phyloP scores from a whole-genome alignment of 1,140 invertebrate genomes.

The Bombus breviceps region DNA sequence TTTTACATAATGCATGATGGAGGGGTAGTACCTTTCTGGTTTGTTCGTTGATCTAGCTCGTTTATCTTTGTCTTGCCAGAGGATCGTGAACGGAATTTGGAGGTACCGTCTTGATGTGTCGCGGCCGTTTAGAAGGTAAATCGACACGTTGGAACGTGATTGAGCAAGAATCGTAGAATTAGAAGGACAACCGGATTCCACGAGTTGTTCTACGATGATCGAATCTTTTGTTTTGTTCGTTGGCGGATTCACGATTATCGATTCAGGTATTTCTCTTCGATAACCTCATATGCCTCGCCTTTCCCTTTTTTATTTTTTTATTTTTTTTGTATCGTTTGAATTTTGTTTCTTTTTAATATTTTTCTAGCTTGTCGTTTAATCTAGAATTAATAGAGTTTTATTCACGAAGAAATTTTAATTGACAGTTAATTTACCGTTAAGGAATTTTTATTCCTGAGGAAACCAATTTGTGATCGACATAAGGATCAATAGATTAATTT shows the following conservation, averaged over 20 bases:
- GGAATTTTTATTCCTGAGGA: too few relatives aligned
- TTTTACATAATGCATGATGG: slow-evolving; percentile 58
- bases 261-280: background rate
- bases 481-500: too few relatives aligned
- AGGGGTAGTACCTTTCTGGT: background rate
- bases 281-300: too few relatives aligned
- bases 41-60: slow-evolving; percentile 30
- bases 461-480: too few relatives aligned
- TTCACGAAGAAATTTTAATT: background rate
- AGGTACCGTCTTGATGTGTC: background rate
- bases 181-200: slow-evolving; percentile 49
- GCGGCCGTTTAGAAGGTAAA: slow-evolving; percentile 21
- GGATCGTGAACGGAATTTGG: slow-evolving; percentile 49
- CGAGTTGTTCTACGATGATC: slow-evolving; percentile 20
- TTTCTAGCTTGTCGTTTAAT: background rate
- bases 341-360: background rate
- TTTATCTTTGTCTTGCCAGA: slow-evolving; percentile 23
- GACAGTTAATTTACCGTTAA: too few relatives aligned
- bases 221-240: slow-evolving; percentile 6
- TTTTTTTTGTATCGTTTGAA: background rate
- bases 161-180: slow-evolving; percentile 17
- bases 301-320: too few relatives aligned
- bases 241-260: background rate
- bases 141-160: background rate
- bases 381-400: background rate